Conservation (phyloP, 2,797 vertebrate genomes). For the Coluber constrictor region DNA sequence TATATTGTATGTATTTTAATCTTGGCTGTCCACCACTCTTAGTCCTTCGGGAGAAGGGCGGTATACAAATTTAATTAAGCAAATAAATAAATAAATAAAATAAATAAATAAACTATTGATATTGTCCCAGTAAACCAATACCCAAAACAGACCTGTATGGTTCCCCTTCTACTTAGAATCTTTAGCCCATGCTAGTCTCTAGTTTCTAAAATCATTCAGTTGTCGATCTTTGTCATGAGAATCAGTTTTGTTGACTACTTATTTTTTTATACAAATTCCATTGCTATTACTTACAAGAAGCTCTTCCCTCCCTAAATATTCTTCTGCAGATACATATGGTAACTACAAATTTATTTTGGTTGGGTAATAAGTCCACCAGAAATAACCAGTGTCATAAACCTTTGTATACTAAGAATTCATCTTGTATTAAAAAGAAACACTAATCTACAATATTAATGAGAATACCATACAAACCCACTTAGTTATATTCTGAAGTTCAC, state of each 20-base stretch:
- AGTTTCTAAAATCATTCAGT: too few species aligned
- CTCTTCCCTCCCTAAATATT: neutral
- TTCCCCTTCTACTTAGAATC: neutral
- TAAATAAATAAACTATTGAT: neutral
- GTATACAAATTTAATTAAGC: too few species aligned
- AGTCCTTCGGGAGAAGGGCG: too few species aligned
- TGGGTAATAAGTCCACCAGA: neutral
- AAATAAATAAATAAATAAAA: too few species aligned
- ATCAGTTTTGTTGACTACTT: neutral
- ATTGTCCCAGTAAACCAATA: neutral
- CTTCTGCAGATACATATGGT: neutral
- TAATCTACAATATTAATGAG: constrained; percentile 8
- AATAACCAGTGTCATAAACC: neutral
- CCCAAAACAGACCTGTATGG: neutral
- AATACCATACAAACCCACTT: constrained; percentile 7
- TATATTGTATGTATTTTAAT: too few species aligned
- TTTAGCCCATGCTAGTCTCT: neutral
- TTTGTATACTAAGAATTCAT: neutral
- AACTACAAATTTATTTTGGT: neutral
- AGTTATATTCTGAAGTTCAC: neutral
- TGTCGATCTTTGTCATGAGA: neutral
- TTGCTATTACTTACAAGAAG: neutral
- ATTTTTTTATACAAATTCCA: neutral
- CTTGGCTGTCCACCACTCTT: too few species aligned
- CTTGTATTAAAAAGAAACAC: neutral